Evolutionary conservation across 2,113 vertebrate genomes (phyloP), one percentile per base, ranked within the genome.

Genomic region (Tenebrosternarchus preto): DNA sequence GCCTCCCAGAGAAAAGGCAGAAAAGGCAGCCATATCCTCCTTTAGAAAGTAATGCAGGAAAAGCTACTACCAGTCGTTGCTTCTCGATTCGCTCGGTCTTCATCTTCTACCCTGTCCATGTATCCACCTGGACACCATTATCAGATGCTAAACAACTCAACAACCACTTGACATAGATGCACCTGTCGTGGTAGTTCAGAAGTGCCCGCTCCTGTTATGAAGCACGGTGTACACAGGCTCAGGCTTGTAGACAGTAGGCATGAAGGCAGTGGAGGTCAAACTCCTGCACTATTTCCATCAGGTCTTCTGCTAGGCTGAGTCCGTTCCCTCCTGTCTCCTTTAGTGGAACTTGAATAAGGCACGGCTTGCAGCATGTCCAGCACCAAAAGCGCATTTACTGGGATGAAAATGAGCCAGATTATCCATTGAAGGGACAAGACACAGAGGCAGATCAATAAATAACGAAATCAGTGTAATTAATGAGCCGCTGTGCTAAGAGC

Each of bases 91-190:
- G 57, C n/a, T 55, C 24, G 5, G 39, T 19, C 50, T 15, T n/a
- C 5, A 8, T 31, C 66, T 70, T 29, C 11, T 11, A 17, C 43
- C 56, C 56, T 0, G 22, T 73, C 70, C 83, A 86, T 82, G 82
- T 64, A 81, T 92, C 91, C 90, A 90, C 87, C 84, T 86, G 90
- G 92, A 92, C 87, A 93, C 89, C 92, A 94, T 94, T 93, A 94
- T 89, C 83, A 84, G 85, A 88, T 90, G 90, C 92, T 92, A 88
- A 88, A 88, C 81, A 87, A 87, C 87, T 81, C 85, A 77, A 46
- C 83, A 83, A 83, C 64, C 27, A 73, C 46, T 17, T 63, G 27
- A 11, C 50, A 63, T 17, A 24, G 0, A 20, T 33, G 31, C 39
- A 80, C 27, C 50, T 27, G 56, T 22, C 55, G 15, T 39, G 76